Evolutionary conservation across 1,140 invertebrate genomes (phyloP).

Genomic region (Macrobrachium rosenbergii): DNA sequence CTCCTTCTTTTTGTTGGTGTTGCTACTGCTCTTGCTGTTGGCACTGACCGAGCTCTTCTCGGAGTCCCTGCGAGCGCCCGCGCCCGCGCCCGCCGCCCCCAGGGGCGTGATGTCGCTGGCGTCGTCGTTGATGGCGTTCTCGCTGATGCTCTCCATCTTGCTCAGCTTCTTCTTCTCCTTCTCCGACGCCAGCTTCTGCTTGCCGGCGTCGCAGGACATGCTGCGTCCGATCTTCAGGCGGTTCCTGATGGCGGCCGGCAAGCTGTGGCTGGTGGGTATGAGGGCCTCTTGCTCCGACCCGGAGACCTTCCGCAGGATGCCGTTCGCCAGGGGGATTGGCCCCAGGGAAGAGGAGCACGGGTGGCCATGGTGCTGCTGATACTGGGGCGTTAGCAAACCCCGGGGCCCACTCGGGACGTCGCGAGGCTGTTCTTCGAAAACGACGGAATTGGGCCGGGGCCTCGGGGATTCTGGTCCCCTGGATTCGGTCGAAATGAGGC

Average conservation of each 20-base stretch:
- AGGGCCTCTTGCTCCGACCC: constrained; percentile 65
- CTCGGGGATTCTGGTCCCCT: constrained; percentile 55
- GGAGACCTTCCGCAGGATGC: constrained; percentile 63
- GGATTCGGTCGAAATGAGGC: constrained; percentile 24
- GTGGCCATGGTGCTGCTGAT: constrained; percentile 41
- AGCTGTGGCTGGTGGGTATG: constrained; percentile 57
- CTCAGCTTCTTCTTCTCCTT: constrained; percentile 53
- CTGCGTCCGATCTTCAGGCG: constrained; percentile 61
- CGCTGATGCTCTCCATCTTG: constrained; percentile 66
- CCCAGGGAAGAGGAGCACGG: constrained; percentile 39
- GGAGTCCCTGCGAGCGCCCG: constrained; percentile 61
- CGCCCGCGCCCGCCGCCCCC: constrained; percentile 59
- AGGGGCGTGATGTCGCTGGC: constrained; percentile 65
- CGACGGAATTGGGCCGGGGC: constrained; percentile 64
- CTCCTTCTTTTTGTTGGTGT: constrained; percentile 63
- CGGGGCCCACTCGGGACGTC: constrained; percentile 32
- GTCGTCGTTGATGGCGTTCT: constrained; percentile 65
- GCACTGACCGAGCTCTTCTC: constrained; percentile 66
- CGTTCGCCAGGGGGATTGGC: constrained; percentile 60
- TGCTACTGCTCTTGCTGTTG: constrained; percentile 62
- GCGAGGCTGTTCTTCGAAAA: constrained; percentile 63
- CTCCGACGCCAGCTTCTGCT: constrained; percentile 47
- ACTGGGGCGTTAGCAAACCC: constrained; percentile 48
- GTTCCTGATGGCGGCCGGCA: constrained; percentile 60
- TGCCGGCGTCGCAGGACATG: constrained; percentile 56